These are phyloP conservation scores for Polymixis lichenea DNA, from an alignment of 2,888 invertebrate species.

Conservation along the genomic window DNA sequence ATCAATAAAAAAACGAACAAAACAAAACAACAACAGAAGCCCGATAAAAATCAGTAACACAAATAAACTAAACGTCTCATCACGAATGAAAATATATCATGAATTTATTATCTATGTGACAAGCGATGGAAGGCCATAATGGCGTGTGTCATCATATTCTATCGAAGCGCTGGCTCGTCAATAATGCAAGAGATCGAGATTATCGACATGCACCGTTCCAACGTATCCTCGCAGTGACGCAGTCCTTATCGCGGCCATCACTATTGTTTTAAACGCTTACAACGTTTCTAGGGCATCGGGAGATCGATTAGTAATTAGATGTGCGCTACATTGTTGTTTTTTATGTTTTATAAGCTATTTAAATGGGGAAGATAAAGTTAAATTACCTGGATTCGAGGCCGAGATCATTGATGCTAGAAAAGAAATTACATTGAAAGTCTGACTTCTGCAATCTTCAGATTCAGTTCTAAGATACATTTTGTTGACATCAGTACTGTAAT, in stretches of 20 bases:
- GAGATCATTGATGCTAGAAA: background rate
- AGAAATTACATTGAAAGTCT: background rate
- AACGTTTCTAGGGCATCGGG: conserved; percentile 78
- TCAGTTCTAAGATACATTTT: conserved; percentile 28
- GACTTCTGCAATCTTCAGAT: conserved; percentile 1
- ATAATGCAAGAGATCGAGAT: conserved; percentile 87
- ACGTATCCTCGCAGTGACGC: conserved; percentile 77
- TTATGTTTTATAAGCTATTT: conserved; percentile 46
- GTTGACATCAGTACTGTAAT: conserved; percentile 45
- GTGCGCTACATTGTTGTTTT: conserved; percentile 66
- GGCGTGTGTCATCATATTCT: conserved; percentile 88
- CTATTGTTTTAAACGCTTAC: conserved; percentile 84
- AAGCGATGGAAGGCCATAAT: conserved; percentile 81
- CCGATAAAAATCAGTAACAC: conserved; percentile 74
- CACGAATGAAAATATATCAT: conserved; percentile 81
- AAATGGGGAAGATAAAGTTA: conserved; percentile 7
- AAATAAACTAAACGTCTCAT: conserved; percentile 79
- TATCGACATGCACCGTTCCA: conserved; percentile 87
- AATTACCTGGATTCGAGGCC: conserved; percentile 4
- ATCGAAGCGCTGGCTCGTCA: conserved; percentile 84
- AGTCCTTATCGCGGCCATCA: conserved; percentile 82
- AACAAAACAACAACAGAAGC: conserved; percentile 59
- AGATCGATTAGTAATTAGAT: conserved; percentile 81
- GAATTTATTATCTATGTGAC: conserved; percentile 82
- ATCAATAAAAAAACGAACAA: conserved; percentile 33